These are phyloP conservation scores for Spermophilus dauricus DNA, from an alignment of 2,113 vertebrate genomes.

Conservation along the genomic window DNA sequence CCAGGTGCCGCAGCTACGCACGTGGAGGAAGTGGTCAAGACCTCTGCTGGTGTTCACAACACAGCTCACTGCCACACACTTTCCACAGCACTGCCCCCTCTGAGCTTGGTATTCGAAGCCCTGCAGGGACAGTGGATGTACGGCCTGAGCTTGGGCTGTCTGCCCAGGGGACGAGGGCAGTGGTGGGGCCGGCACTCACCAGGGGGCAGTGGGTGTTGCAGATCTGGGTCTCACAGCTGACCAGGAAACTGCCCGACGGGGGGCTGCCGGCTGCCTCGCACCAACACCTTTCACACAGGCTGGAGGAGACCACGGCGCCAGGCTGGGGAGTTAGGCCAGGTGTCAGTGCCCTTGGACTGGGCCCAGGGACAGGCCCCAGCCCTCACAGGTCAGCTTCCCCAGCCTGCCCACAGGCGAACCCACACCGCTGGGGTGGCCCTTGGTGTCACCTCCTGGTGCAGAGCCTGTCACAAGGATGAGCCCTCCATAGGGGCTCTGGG, in stretches of 20 bases:
- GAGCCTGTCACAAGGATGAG: neutral
- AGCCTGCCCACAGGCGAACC: neutral
- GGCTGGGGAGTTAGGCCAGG: slow-evolving; percentile 74
- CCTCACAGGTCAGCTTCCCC: neutral
- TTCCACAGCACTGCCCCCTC: slow-evolving; percentile 84
- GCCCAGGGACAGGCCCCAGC: fast-evolving
- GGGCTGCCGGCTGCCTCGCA: slow-evolving; percentile 73
- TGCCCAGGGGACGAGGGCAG: fast-evolving
- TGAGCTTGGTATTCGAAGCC: slow-evolving; percentile 82
- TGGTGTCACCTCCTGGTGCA: neutral
- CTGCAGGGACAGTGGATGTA: slow-evolving; percentile 54
- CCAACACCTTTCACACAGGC: slow-evolving; percentile 85
- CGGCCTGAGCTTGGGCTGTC: neutral
- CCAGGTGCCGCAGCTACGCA: slow-evolving; percentile 26
- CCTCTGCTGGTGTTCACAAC: neutral
- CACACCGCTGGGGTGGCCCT: fast-evolving
- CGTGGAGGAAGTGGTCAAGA: slow-evolving; percentile 27
- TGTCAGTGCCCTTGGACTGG: neutral
- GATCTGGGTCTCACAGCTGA: slow-evolving; percentile 80
- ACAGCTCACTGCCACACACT: slow-evolving; percentile 77
- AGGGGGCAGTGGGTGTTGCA: slow-evolving; percentile 83
- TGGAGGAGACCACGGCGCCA: slow-evolving; percentile 81
- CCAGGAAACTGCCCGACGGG: fast-evolving
- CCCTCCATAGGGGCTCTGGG: neutral
- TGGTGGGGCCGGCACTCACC: slow-evolving; percentile 80